Conservation (phyloP, 2,797 vertebrate genomes). For the Momotus momota region DNA sequence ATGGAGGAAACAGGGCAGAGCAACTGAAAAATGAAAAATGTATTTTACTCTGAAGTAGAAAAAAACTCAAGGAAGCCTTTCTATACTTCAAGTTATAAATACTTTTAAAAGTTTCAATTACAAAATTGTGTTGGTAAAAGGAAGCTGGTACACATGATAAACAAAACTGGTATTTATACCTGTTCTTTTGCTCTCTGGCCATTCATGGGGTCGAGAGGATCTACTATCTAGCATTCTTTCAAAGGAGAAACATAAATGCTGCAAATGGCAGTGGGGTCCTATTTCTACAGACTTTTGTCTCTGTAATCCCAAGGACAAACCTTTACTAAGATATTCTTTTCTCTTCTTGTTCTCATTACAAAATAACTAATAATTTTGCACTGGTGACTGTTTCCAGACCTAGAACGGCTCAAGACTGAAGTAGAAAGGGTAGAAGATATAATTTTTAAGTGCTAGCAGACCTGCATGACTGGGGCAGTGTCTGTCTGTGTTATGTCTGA, state of each 20-base stretch:
- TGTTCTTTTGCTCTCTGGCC: background rate
- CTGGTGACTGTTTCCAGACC: background rate
- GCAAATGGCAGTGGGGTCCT: background rate
- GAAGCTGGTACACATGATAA: background rate
- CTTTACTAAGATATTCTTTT: background rate
- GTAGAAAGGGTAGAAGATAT: background rate
- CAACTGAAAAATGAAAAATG: background rate
- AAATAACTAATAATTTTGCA: background rate
- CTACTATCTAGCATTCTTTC: background rate
- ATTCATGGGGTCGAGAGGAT: background rate
- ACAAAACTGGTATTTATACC: background rate
- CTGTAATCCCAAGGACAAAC: background rate
- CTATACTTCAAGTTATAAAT: background rate
- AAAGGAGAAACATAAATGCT: background rate
- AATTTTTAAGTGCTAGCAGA: background rate
- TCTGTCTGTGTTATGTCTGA: constrained; percentile 10
- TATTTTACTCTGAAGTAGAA: background rate
- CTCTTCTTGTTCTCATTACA: background rate
- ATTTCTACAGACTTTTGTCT: background rate
- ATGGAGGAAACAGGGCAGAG: background rate
- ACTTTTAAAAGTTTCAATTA: background rate
- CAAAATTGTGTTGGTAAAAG: background rate
- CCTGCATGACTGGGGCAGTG: background rate
- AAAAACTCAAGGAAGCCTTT: background rate
- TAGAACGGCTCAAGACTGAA: background rate